Evolutionary conservation across 1,140 invertebrate genomes (phyloP), one percentile per base, ranked within the genome.

Genomic region (Drosophila ironensis): DNA sequence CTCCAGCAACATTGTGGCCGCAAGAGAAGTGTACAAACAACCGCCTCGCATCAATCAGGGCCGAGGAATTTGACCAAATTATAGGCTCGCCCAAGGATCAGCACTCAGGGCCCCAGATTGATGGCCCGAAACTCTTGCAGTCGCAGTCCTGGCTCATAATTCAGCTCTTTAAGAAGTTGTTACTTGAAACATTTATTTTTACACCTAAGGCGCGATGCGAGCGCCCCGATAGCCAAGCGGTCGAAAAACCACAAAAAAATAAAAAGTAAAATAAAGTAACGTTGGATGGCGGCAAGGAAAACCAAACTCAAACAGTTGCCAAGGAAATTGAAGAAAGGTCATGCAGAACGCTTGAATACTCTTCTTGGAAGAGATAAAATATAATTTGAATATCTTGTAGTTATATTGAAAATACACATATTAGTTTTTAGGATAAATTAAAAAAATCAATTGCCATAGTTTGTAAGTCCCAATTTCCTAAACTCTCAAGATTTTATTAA

Each of bases 181-280:
- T 86, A 86, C 80, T 80, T 75, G 64, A 86, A 86, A 72, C 80
- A 86, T 86, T 86, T 86, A 86, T 86, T 86, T 86, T 86, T 86
- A 86, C 80, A 86, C 80, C 80, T 80, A 37, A 82, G 80, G 77
- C 75, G 74, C 57, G 74, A 84, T 67, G 57, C 63, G 41, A 69
- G 42, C 60, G 16, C 41, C 14, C 60, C 50, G 72, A 68, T 74
- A 63, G 45, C 35, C 37, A 27, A 37, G 20, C 25, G 42, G n/a
- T n/a, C n/a, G 41, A 8, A 46, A 69, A 56, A 51, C 33, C 30
- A 33, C 27, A 67, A 19, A 30, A 50, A 44, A 50, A 25, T 14
- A 35, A 41, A 45, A 46, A 37, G 12, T 37, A 14, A 40, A 60
- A 68, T 40, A 70, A 44, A 52, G 42, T 33, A 41, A 47, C 1